Evolutionary conservation across 2,113 vertebrate species (phyloP).

Genomic region (Notarius lentiginosus): DNA sequence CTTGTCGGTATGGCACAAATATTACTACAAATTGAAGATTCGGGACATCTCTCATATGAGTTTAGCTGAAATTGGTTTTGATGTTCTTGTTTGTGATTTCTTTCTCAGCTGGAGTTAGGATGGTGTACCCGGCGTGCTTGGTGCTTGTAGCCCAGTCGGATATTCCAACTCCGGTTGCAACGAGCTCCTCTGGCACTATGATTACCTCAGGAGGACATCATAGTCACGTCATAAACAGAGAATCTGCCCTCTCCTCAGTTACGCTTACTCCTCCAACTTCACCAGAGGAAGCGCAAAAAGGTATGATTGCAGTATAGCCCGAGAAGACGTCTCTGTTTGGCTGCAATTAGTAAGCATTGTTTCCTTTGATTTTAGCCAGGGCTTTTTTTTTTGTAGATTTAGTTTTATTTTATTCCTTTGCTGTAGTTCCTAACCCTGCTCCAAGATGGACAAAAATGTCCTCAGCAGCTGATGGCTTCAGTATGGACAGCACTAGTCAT

Average conservation of each 20-base stretch:
- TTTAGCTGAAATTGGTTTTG: background rate
- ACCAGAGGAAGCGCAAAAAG: constrained; percentile 94
- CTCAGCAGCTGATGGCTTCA: constrained; percentile 86
- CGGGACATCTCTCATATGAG: background rate
- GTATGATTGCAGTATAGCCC: constrained; percentile 63
- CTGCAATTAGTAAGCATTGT: background rate
- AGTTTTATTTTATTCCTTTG: background rate
- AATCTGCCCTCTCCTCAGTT: constrained; percentile 95
- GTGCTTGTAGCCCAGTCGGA: constrained; percentile 96
- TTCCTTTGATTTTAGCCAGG: background rate
- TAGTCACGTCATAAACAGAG: constrained; percentile 94
- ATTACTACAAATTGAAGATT: no score
- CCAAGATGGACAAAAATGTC: constrained; percentile 94
- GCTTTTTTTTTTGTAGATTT: background rate
- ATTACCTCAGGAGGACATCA: constrained; percentile 89
- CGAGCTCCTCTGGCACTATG: constrained; percentile 85
- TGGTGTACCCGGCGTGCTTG: constrained; percentile 96
- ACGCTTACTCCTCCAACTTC: constrained; percentile 97
- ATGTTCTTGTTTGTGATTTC: background rate
- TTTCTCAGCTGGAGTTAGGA: constrained; percentile 88
- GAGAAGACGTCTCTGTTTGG: background rate
- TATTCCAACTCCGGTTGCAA: constrained; percentile 82
- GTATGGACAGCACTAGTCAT: constrained; percentile 87
- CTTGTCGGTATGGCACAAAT: constrained; percentile 85
- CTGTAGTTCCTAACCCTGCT: constrained; percentile 86